Percentiles rank a stretch among this genome's conserved stretches.
Evolutionary conservation across 1,140 invertebrate species (phyloP).

Genomic region (Aleiodes sp.): DNA sequence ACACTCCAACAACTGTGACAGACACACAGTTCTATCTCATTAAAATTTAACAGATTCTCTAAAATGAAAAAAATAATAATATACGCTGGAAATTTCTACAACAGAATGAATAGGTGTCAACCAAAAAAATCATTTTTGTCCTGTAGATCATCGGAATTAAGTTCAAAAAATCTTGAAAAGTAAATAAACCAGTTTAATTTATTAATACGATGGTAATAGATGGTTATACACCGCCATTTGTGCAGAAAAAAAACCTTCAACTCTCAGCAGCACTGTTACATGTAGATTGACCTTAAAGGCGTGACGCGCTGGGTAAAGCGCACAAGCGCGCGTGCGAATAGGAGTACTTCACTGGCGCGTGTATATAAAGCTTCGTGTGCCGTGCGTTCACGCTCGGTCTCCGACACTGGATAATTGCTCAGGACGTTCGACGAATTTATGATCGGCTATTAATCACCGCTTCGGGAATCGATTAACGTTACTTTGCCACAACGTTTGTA

Average conservation of each 20-base stretch:
- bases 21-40: no score
- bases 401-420: constrained; percentile 36
- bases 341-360: background rate
- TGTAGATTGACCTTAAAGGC: constrained; percentile 15
- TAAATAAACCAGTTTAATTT: background rate
- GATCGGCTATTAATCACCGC: constrained; percentile 41
- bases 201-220: constrained; percentile 13
- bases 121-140: background rate
- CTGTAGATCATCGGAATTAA: background rate
- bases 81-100: no score
- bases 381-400: constrained; percentile 31
- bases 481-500: constrained; percentile 29
- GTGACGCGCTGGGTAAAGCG: background rate
- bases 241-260: background rate
- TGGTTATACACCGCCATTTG: constrained; percentile 4
- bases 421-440: constrained; percentile 41
- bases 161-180: background rate
- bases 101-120: no score
- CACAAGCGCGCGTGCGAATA: background rate
- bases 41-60: no score
- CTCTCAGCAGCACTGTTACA: constrained; percentile 2
- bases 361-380: background rate
- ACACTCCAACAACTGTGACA: no score
- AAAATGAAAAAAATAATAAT: no score
- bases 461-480: constrained; percentile 34